Conservation (phyloP, 2,888 invertebrate species). For the Frankliniella fusca region DNA sequence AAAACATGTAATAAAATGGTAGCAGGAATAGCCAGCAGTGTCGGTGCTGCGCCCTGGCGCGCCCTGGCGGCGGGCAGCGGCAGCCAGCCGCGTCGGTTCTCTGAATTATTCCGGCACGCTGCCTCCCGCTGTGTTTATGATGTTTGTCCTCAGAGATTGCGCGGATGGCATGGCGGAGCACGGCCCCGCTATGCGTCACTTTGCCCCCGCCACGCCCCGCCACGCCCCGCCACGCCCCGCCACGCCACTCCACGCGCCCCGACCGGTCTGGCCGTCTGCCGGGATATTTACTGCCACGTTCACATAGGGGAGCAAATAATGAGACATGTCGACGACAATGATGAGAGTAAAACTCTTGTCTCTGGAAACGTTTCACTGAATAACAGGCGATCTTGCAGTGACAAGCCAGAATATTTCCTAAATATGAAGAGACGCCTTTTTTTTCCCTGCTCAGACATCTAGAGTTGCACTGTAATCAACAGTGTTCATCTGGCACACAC, state of each 20-base stretch:
- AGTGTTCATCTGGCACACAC: no score
- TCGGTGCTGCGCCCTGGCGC: background rate
- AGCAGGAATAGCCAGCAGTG: background rate
- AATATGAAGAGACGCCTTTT: no score
- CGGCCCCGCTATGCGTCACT: background rate
- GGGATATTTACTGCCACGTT: no score
- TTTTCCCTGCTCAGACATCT: no score
- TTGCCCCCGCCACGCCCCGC: background rate
- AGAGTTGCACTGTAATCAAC: no score
- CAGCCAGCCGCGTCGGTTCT: background rate
- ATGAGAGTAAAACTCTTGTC: no score
- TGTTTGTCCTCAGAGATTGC: conserved; percentile 7
- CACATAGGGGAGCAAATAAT: no score
- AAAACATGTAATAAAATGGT: no score
- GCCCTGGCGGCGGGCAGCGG: background rate
- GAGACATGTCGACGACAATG: no score
- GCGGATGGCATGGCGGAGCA: background rate
- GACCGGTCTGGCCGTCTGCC: background rate
- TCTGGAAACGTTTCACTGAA: no score
- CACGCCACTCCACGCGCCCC: background rate
- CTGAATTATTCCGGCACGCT: background rate
- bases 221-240: background rate
- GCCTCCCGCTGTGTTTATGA: background rate
- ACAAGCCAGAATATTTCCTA: no score
- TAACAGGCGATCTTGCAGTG: no score